phyloP scores from a whole-genome alignment of 2,113 vertebrate genomes.

The Delphinus delphis region DNA sequence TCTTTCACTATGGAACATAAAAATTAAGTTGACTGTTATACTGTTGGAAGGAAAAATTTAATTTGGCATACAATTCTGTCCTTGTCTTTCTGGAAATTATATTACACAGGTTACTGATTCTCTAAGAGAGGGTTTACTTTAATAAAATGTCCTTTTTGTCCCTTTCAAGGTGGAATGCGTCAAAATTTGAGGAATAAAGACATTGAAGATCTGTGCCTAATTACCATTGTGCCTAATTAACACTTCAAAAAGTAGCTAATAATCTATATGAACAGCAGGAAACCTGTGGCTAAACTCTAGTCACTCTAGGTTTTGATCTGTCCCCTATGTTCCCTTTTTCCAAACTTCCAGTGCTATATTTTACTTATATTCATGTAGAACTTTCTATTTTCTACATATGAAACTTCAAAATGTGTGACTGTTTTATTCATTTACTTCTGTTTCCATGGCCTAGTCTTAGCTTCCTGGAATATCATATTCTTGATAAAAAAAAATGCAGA shows the following conservation, averaged over 20 bases:
- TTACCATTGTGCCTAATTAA: not conserved
- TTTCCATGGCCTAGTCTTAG: not conserved
- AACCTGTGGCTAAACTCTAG: not conserved
- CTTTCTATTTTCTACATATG: not conserved
- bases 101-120: not conserved
- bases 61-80: not conserved
- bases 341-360: not conserved
- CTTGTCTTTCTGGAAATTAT: not conserved
- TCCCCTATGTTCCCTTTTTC: not conserved
- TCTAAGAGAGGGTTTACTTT: not conserved
- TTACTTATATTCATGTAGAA: not conserved
- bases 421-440: not conserved
- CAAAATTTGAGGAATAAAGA: not conserved
- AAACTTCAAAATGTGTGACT: not conserved
- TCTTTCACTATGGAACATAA: not conserved
- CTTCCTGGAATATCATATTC: not conserved
- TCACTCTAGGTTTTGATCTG: not conserved
- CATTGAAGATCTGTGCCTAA: not conserved
- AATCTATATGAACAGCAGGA: not conserved
- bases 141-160: not conserved
- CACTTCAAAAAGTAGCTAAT: not conserved
- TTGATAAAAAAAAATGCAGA: not conserved
- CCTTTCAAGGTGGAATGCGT: not conserved
- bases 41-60: not conserved
- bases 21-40: not conserved